These are phyloP conservation scores for Cichlasoma orientale DNA, from an alignment of 2,797 vertebrate genomes.

Conservation along the genomic window DNA sequence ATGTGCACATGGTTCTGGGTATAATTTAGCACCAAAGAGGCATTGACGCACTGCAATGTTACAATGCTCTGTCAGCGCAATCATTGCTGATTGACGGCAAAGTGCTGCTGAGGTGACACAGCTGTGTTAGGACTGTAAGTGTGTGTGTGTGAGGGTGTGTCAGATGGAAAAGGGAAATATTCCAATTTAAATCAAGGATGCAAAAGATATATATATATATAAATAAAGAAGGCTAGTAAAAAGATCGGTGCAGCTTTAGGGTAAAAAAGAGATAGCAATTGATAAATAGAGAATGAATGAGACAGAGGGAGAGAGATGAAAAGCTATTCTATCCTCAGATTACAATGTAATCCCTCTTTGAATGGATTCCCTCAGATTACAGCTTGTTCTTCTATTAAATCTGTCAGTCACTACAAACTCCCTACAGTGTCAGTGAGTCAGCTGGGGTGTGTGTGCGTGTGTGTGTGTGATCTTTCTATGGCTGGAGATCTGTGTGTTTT, in stretches of 20 bases:
- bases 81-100: conserved; percentile 55
- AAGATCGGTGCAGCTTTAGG: conserved; percentile 49
- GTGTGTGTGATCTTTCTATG: conserved; percentile 31
- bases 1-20: neutral
- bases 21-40: conserved; percentile 34
- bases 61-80: conserved; percentile 50
- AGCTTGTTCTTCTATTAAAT: conserved; percentile 74
- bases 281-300: conserved; percentile 23
- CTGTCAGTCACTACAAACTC: conserved; percentile 62
- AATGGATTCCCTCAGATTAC: conserved; percentile 77
- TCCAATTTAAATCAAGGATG: conserved; percentile 55
- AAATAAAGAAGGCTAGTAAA: conserved; percentile 26
- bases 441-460: neutral
- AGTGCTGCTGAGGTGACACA: conserved; percentile 47
- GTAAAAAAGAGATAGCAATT: conserved; percentile 42
- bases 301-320: conserved; percentile 52
- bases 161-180: conserved; percentile 26
- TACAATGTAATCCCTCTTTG: conserved; percentile 69
- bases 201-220: neutral
- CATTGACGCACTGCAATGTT: conserved; percentile 32
- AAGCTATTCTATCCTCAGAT: conserved; percentile 70
- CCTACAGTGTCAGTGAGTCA: conserved; percentile 39
- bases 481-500: conserved; percentile 59
- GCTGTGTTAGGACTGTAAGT: conserved; percentile 32
- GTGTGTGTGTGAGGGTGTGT: neutral